Conservation (phyloP, 2,888 invertebrate species). For the Schizaphis graminum region DNA sequence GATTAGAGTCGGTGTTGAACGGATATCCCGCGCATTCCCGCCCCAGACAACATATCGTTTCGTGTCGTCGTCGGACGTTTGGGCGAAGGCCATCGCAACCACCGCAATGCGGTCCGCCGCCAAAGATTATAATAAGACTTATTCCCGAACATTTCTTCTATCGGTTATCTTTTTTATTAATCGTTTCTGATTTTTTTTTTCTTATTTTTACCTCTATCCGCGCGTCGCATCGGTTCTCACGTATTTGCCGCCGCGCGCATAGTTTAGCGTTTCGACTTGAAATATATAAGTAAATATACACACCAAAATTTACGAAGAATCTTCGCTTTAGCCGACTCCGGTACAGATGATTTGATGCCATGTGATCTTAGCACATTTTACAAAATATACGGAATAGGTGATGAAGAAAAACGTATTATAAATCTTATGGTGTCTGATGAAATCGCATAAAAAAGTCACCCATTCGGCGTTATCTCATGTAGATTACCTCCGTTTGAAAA, state of each 20-base stretch:
- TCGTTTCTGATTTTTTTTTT: not conserved
- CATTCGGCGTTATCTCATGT: not conserved
- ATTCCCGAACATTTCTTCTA: not conserved
- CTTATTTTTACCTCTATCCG: not conserved
- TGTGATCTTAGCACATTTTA: not conserved
- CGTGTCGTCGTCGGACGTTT: not conserved
- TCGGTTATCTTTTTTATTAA: conserved; percentile 1
- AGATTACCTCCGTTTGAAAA: not conserved
- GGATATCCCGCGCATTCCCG: conserved; percentile 8
- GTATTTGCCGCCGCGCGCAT: not conserved
- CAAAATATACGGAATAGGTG: not conserved
- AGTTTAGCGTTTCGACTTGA: not conserved
- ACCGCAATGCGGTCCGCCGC: not conserved
- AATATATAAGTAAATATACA: not conserved
- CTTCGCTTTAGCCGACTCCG: not conserved
- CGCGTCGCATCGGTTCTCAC: not conserved
- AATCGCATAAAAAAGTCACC: not conserved
- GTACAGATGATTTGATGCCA: not conserved
- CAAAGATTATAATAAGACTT: not conserved
- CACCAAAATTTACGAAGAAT: not conserved
- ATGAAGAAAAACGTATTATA: not conserved
- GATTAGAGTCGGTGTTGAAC: not conserved
- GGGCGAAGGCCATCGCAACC: not conserved
- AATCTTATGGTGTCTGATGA: not conserved
- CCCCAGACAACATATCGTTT: not conserved